Evolutionary conservation across 2,113 vertebrate species (phyloP), one percentile per base, ranked within the genome.

Genomic region (Neolamprologus toae): DNA sequence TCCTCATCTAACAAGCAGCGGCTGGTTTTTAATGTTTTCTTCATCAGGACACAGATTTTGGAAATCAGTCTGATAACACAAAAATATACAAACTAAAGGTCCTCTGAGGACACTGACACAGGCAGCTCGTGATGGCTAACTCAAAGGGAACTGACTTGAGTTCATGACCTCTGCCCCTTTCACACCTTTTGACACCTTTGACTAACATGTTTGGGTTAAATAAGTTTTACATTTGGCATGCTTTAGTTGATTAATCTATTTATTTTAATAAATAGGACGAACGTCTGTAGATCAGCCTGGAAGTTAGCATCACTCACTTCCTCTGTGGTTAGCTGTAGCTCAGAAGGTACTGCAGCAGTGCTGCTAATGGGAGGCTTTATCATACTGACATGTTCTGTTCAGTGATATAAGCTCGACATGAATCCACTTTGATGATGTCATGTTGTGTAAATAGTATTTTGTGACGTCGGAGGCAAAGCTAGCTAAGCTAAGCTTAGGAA

Each of bases 291-390:
- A 26, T 1, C 23, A 14, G 12, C 55, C 13, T 28, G 55, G 11
- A 55, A 57, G 54, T 57, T 57, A 13, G 23, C 55, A 13, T 55
- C 54, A 55, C 21, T 4, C 49, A 53, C 49, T 53, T 6, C 19
- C 49, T 51, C 8, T 19, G 49, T 53, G 49, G 49, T n/a, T 53
- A 53, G 49, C 19, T 53, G 49, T 10, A n/a, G 49, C 9, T 53
- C 49, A 51, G 19, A 2, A 51, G 19, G 0, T 10, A n/a, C 49
- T 10, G 49, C 17, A 51, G 49, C 17, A 51, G 47, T 51, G 0
- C 0, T 53, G 19, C 9, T 53, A 53, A 53, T 21, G 0, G 51
- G 51, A 53, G 9, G 47, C n/a, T 54, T 54, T 53, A n/a, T n/a
- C n/a, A n/a, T n/a, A 53, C 49, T 53, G 17, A 53, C 17, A n/a